Evolutionary conservation across 2,888 invertebrate species (phyloP).

Genomic region (Ormyrus thymus): DNA sequence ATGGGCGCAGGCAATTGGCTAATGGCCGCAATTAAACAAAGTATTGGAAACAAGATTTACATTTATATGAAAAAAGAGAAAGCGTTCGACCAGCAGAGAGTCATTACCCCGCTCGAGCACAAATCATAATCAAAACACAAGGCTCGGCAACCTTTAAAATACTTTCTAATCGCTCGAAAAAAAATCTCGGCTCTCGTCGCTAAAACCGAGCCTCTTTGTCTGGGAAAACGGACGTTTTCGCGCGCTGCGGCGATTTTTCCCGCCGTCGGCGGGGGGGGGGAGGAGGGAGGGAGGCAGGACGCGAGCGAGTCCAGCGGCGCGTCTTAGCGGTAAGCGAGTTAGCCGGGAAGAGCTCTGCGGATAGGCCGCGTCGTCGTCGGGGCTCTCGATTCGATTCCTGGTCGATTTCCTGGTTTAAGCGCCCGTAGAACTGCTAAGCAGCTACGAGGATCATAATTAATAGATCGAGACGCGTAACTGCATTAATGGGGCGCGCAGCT

Average conservation of each 20-base stretch:
- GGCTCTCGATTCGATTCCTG: no score
- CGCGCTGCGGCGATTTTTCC: no score
- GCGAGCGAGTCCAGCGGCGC: no score
- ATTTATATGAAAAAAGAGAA: neutral
- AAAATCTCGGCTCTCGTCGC: neutral
- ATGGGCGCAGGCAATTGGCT: no score
- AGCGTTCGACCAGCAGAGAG: no score
- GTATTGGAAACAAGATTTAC: neutral
- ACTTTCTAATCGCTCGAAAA: neutral
- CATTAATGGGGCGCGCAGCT: neutral
- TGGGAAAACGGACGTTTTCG: no score
- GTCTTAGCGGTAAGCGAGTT: no score
- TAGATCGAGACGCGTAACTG: constrained; percentile 17
- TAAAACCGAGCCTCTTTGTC: no score
- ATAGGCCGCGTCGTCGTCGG: no score
- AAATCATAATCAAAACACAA: neutral
- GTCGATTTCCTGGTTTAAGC: neutral
- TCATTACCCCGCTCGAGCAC: no score
- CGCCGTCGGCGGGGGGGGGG: neutral
- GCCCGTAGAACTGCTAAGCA: constrained; percentile 22
- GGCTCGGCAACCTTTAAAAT: neutral
- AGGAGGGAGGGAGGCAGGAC: neutral
- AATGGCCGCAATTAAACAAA: neutral
- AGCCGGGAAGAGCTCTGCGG: no score
- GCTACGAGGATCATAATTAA: constrained; percentile 8